phyloP scores from a whole-genome alignment of 2,113 vertebrate species.

The Platysteira castanea region DNA sequence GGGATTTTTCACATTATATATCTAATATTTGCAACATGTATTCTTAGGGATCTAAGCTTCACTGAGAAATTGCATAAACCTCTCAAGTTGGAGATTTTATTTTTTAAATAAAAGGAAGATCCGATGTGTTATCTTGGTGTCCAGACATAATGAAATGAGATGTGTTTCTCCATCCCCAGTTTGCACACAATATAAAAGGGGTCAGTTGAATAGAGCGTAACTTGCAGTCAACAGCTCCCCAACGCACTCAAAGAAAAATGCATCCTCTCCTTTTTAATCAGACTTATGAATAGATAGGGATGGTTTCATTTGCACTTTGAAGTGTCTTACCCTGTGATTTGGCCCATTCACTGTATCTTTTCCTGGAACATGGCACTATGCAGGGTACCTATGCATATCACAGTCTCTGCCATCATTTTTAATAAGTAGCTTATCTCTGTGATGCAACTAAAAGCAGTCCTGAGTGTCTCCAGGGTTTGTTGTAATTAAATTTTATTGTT shows the following conservation, averaged over 20 bases:
- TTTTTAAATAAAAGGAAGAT: neutral
- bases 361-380: neutral
- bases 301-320: neutral
- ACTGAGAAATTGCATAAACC: neutral
- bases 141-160: neutral
- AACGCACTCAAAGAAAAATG: neutral
- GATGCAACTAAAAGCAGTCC: constrained; percentile 43
- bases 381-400: constrained; percentile 23
- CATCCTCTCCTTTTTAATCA: neutral
- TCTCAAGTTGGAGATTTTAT: neutral
- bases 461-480: constrained; percentile 27
- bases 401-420: constrained; percentile 16
- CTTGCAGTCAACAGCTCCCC: neutral
- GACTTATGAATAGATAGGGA: neutral
- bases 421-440: constrained; percentile 52
- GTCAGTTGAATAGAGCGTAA: neutral
- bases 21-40: neutral
- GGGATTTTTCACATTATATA: neutral
- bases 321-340: neutral
- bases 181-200: neutral
- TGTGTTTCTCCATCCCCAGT: neutral
- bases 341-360: neutral
- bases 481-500: constrained; percentile 61
- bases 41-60: neutral
- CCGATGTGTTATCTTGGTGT: neutral